Percentiles rank a stretch among this genome's conserved stretches.
Evolutionary conservation across 2,797 vertebrate genomes (phyloP).

Genomic region (Rhinichthys osculus): DNA sequence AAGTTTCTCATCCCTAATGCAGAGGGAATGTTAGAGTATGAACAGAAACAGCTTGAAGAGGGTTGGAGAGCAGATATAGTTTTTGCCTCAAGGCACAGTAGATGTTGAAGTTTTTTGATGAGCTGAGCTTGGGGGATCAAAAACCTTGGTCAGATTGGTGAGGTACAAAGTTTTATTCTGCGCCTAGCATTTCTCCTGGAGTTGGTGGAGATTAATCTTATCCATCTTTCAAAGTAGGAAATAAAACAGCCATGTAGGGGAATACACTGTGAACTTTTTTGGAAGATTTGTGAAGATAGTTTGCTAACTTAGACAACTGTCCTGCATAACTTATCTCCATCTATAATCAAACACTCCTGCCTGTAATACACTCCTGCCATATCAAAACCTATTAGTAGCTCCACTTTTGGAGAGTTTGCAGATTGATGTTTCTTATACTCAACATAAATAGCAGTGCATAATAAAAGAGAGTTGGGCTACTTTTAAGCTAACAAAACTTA

Average conservation of each 20-base stretch:
- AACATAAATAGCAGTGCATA: neutral
- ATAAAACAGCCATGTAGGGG: neutral
- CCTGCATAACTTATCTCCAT: neutral
- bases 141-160: constrained; percentile 1
- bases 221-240: neutral
- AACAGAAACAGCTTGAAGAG: neutral
- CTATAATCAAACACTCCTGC: neutral
- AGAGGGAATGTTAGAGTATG: constrained; percentile 2
- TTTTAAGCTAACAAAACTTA: neutral
- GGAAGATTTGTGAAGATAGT: neutral
- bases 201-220: neutral
- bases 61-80: neutral
- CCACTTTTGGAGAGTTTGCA: neutral
- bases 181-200: neutral
- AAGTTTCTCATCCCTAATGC: neutral
- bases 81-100: neutral
- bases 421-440: neutral
- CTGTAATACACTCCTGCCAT: neutral
- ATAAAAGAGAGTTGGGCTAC: neutral
- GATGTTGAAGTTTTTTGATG: constrained; percentile 11
- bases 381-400: neutral
- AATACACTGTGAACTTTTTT: neutral
- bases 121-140: neutral
- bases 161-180: neutral
- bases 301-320: neutral